A percentile compares a stretch with the other conserved stretches of the same genome.
These are phyloP conservation scores for Nomada goodeniana DNA, from an alignment of 2,888 invertebrate genomes.

Conservation along the genomic window DNA sequence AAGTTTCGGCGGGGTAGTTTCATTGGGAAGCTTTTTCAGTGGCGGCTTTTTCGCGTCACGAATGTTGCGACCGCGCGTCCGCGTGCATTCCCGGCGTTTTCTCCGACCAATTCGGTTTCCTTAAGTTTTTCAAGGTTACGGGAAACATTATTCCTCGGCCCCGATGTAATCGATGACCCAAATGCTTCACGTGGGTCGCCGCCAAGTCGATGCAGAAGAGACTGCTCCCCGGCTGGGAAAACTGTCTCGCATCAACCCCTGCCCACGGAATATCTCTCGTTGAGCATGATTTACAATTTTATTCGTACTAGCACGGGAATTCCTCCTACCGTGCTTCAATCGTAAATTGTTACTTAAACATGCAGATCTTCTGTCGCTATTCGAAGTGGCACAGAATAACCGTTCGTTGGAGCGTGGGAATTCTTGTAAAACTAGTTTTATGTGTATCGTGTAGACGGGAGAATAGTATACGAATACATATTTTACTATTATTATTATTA, in stretches of 20 bases:
- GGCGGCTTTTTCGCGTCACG: neutral
- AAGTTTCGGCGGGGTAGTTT: slow-evolving; percentile 17
- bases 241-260: slow-evolving; percentile 32
- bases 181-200: slow-evolving; percentile 55
- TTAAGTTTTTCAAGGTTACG: slow-evolving; percentile 48
- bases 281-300: neutral
- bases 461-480: no score
- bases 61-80: slow-evolving; percentile 11
- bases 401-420: neutral
- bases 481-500: no score
- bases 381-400: no score
- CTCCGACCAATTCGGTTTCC: neutral
- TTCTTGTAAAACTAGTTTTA: neutral
- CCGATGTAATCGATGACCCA: slow-evolving; percentile 66
- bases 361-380: neutral
- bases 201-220: slow-evolving; percentile 64
- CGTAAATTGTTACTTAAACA: neutral
- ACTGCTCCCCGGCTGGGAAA: slow-evolving; percentile 41
- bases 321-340: no score
- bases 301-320: no score
- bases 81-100: neutral
- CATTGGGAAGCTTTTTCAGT: slow-evolving; percentile 47
- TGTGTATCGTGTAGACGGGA: neutral
- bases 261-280: neutral
- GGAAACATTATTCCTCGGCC: slow-evolving; percentile 34